Percentiles rank a stretch among this genome's conserved stretches.
Evolutionary conservation across 2,888 invertebrate genomes (phyloP).

Genomic region (Stenurella melanura): DNA sequence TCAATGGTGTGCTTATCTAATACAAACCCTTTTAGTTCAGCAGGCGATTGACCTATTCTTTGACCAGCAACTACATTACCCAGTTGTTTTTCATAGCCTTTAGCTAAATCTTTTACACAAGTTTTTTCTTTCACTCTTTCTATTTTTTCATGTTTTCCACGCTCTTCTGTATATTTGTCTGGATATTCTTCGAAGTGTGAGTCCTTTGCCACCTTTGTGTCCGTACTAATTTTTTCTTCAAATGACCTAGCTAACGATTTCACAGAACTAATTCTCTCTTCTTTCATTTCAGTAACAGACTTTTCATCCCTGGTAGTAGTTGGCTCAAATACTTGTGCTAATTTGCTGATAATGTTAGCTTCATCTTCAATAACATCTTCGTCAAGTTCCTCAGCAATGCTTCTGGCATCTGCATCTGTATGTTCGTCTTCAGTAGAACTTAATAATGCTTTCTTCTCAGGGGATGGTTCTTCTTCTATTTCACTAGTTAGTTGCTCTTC

Average conservation of each 20-base stretch:
- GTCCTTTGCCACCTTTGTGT: background rate
- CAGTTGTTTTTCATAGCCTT: constrained; percentile 61
- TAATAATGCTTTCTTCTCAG: constrained; percentile 72
- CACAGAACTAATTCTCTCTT: constrained; percentile 45
- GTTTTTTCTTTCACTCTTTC: constrained; percentile 51
- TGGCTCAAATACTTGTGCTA: constrained; percentile 48
- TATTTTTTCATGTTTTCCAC: constrained; percentile 31
- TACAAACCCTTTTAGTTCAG: constrained; percentile 49
- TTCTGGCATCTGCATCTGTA: constrained; percentile 53
- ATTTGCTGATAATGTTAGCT: constrained; percentile 41
- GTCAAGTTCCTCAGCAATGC: constrained; percentile 52
- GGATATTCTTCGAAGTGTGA: constrained; percentile 13
- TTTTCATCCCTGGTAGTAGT: constrained; percentile 53
- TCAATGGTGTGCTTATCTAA: constrained; percentile 42
- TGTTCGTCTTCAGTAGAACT: constrained; percentile 58
- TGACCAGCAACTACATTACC: constrained; percentile 59
- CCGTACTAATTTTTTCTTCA: constrained; percentile 44
- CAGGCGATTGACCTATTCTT: constrained; percentile 48
- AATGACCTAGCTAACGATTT: constrained; percentile 59
- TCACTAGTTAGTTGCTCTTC: constrained; percentile 74
- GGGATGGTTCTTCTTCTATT: constrained; percentile 73
- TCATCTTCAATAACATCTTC: constrained; percentile 55
- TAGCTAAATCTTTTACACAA: constrained; percentile 63
- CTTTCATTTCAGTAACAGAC: constrained; percentile 37
- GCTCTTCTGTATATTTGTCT: constrained; percentile 7